phyloP scores from a whole-genome alignment of 1,140 invertebrate genomes.

The Pogonomyrmex barbatus region DNA sequence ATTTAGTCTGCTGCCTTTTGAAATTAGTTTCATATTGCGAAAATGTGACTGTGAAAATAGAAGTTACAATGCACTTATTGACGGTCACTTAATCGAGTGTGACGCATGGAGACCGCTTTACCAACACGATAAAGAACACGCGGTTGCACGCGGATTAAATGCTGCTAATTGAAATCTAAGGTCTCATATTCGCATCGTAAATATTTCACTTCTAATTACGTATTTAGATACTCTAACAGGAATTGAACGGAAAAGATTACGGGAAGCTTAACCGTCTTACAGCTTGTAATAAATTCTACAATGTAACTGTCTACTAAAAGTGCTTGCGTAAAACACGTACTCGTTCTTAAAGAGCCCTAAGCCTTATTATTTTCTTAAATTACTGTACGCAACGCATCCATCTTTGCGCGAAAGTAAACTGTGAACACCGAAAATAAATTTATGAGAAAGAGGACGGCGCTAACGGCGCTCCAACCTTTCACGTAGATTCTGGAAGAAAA shows the following conservation, averaged over 20 bases:
- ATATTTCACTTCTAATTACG: conserved; percentile 38
- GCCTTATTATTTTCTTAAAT: conserved; percentile 33
- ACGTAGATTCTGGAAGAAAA: conserved; percentile 34
- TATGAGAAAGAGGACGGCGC: conserved; percentile 42
- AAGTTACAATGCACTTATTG: conserved; percentile 19
- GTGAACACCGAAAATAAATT: conserved; percentile 49
- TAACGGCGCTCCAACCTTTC: conserved; percentile 28
- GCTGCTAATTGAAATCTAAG: conserved; percentile 59
- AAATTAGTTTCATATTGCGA: conserved; percentile 25
- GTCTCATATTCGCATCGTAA: conserved; percentile 38
- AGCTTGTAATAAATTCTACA: background rate
- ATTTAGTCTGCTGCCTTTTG: background rate
- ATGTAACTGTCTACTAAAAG: background rate
- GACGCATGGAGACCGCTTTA: conserved; percentile 44
- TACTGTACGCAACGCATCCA: conserved; percentile 32
- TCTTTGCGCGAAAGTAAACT: conserved; percentile 35
- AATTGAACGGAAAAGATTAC: background rate
- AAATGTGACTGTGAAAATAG: conserved; percentile 27
- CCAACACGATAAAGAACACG: conserved; percentile 38
- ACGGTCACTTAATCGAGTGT: conserved; percentile 47
- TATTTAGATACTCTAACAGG: conserved; percentile 2
- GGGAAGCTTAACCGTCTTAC: background rate
- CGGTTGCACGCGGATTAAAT: conserved; percentile 51
- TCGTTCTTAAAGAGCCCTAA: background rate
- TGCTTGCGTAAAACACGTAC: background rate